phyloP scores from a whole-genome alignment of 2,797 vertebrate species.

The Oceanodroma leucorhoa region DNA sequence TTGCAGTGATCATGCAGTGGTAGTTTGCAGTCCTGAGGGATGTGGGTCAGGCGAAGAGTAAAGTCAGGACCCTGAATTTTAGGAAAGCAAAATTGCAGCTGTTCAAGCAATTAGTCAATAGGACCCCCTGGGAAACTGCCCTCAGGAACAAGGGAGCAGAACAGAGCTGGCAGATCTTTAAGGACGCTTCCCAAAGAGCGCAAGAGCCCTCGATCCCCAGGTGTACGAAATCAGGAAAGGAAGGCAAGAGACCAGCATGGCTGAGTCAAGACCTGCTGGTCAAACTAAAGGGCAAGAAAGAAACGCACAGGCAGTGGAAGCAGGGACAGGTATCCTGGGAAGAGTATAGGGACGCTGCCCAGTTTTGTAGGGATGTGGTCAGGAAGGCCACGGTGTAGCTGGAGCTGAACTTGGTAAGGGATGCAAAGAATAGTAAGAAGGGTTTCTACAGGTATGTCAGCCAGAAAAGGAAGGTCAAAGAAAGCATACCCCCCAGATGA shows the following conservation, averaged over 20 bases:
- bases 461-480: not conserved
- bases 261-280: too few species aligned
- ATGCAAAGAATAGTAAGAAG: not conserved
- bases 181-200: not conserved
- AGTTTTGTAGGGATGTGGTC: not conserved
- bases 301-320: too few species aligned
- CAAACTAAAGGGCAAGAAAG: too few species aligned
- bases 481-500: not conserved
- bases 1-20: too few species aligned
- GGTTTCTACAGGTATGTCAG: not conserved
- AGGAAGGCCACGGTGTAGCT: not conserved
- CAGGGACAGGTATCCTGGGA: too few species aligned
- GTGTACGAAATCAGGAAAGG: too few species aligned
- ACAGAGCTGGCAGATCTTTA: not conserved
- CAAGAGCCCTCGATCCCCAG: too few species aligned
- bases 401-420: not conserved
- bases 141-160: not conserved
- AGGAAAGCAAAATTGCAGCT: not conserved
- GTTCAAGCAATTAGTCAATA: too few species aligned
- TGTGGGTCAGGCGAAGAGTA: not conserved
- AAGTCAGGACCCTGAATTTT: not conserved
- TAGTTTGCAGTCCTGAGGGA: not conserved
- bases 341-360: too few species aligned
- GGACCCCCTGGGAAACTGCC: too few species aligned
- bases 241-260: too few species aligned